Base-by-base conservation (phyloP, 2,888 invertebrate genomes). In the Deilephila porcellus region DNA sequence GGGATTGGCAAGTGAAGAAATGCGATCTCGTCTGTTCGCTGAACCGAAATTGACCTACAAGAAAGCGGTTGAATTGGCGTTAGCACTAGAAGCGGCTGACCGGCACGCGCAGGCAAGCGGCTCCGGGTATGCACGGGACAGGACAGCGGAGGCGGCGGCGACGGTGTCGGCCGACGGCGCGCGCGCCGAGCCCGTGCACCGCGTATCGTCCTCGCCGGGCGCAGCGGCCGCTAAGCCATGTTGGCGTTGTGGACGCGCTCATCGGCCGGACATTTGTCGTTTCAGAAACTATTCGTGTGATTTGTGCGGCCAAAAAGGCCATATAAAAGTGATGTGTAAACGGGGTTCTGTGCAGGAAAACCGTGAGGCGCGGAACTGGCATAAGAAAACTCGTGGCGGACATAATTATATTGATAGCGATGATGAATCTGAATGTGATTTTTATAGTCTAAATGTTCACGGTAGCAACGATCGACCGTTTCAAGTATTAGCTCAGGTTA, bases 41-140 rank as follows among this genome's bases (percentile, higher is more conserved):
- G 83, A 83, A 64, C 78, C 71, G 53, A 73, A 71, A 3, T 56
- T 83, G 14, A 72, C 80, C 52, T 82, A 81, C 71, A 77, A 78
- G 59, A 71, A 72, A 45, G 81, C 80, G 29, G 79, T 83, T 74
- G 82, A 81, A 71, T 76, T 81, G 72, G 82, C 81, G 72, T 62
- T 79, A 37, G 81, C 32, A 4, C 32, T 32, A 32, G 32, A 52
- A 52, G 52, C 52, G 14, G 52, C 52, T 7, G 52, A 52, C 14
- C 14, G 52, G 6, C 52, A 52, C 14, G 52, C 52, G 14, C 52
- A 52, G 14, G 52, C 52, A 14, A 52, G 52, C 14, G 14, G 52
- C 14, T 52, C 52, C 11, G 52, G 52, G 11, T 52, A 52, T 14
- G 52, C 52, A 7, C 52, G 52, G 52, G 52, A 52, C 14, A 52